Base-by-base conservation (phyloP, 2,113 vertebrate genomes). In the Glaucomys volans region DNA sequence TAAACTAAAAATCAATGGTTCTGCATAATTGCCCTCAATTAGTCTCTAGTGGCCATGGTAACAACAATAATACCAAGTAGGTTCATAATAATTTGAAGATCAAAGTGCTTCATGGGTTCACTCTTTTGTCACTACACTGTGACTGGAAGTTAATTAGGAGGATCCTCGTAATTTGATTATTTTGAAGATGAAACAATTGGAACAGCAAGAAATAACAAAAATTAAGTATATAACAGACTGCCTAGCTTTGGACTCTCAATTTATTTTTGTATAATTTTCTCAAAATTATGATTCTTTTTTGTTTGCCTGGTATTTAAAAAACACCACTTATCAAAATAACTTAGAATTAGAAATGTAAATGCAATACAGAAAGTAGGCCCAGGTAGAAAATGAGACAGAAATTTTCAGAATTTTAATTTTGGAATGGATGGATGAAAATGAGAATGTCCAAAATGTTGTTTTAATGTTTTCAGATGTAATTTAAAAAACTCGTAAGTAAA, bases 141-240 rank as follows among this genome's bases (percentile, higher is more conserved):
- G 50, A 52, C 3, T 75, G 47, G 20, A 83, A 52, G 11, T 28
- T 93, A 72, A 88, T 90, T 77, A 77, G 8, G 9, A 95, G 9
- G 3, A 54, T 82, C 40, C 91, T 54, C 44, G 9, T 30, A 83
- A 67, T 82, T 52, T 92, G 40, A 67, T 69, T 91, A 88, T 79
- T 89, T 91, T 16, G 90, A 83, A 93, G 18, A 75, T 88, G 16
- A 86, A 94, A 90, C 12, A 66, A 91, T 20, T 94, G 17, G 67
- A 95, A 72, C 3, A 66, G 9, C 7, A 87, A 79, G 20, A 4
- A 77, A 87, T 24, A 24, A 24, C 10, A 62, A 62, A 62, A 28
- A 28, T 28, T 72, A 67, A 79, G 17, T 67, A 17, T 74, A 22
- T 26, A 74, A 82, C 4, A 87, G 10, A 85, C 6, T 77, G 3